These are phyloP conservation scores for Invenusta paracnida DNA, from an alignment of 2,888 invertebrate species.

Conservation along the genomic window DNA sequence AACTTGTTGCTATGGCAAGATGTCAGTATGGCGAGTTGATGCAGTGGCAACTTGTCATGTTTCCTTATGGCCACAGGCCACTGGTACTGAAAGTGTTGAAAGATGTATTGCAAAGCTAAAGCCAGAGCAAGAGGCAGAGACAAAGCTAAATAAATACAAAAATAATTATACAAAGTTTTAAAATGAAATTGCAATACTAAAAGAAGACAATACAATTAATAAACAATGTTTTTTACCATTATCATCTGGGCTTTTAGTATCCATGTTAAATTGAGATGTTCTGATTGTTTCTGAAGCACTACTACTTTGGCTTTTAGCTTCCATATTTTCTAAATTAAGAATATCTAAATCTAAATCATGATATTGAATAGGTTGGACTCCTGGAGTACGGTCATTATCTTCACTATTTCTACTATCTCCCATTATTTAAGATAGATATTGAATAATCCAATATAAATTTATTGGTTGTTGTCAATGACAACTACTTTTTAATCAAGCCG, in stretches of 20 bases:
- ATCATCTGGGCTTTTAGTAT: background rate
- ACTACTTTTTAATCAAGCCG: background rate
- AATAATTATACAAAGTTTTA: too few relatives aligned
- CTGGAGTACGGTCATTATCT: background rate
- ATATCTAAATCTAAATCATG: constrained; percentile 22
- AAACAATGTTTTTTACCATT: too few relatives aligned
- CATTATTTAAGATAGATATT: background rate
- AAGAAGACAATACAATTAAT: too few relatives aligned
- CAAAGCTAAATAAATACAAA: too few relatives aligned
- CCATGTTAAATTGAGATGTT: background rate
- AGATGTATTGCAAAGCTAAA: too few relatives aligned
- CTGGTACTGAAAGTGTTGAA: too few relatives aligned
- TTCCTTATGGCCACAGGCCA: too few relatives aligned
- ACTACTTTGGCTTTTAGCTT: background rate
- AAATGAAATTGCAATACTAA: too few relatives aligned
- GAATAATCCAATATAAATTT: background rate
- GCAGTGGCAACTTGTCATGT: too few relatives aligned
- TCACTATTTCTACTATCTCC: background rate
- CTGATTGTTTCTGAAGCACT: background rate
- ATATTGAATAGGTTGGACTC: background rate
- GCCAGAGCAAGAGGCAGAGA: too few relatives aligned
- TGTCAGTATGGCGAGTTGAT: too few relatives aligned
- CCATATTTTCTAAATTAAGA: background rate
- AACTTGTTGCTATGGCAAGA: too few relatives aligned
- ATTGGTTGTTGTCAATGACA: background rate